A percentile compares a stretch with the other conserved stretches of the same genome.
These are phyloP conservation scores for Trichosurus vulpecula DNA, from an alignment of 2,797 vertebrate species.

Conservation along the genomic window DNA sequence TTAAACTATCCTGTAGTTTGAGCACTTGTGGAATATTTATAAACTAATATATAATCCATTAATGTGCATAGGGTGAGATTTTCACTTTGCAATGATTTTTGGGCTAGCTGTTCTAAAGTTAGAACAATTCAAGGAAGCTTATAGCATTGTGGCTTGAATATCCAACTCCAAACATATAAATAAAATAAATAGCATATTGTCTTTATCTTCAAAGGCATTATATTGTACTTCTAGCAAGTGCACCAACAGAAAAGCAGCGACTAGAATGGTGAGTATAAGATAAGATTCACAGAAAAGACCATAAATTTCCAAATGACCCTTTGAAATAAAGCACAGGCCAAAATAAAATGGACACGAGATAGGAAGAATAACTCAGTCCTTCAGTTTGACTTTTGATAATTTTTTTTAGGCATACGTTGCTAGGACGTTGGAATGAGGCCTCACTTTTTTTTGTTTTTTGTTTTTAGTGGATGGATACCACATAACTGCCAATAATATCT, in stretches of 20 bases:
- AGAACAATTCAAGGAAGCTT: constrained; percentile 49
- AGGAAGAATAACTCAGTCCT: background rate
- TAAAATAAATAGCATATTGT: constrained; percentile 88
- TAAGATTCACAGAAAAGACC: constrained; percentile 45
- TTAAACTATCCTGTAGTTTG: constrained; percentile 33
- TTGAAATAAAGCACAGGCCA: background rate
- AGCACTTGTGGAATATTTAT: constrained; percentile 20
- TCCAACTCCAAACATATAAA: constrained; percentile 79
- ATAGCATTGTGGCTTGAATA: constrained; percentile 76
- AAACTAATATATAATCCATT: constrained; percentile 35
- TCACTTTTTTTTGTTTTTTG: background rate
- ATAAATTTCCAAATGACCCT: background rate
- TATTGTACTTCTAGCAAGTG: constrained; percentile 93
- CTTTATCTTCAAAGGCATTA: constrained; percentile 95
- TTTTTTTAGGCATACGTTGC: background rate
- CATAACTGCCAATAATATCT: background rate
- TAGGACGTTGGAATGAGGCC: background rate
- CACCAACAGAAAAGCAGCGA: constrained; percentile 91
- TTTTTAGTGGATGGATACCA: background rate
- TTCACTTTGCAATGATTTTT: constrained; percentile 39
- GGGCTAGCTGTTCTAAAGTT: constrained; percentile 47
- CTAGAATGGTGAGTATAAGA: constrained; percentile 91
- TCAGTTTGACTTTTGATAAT: background rate
- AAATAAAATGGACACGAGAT: constrained; percentile 15
- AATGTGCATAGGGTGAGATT: constrained; percentile 36